These are phyloP conservation scores for Bergia puertoricense DNA, from an alignment of 92 coral and sea anemone genomes.

Conservation along the genomic window DNA sequence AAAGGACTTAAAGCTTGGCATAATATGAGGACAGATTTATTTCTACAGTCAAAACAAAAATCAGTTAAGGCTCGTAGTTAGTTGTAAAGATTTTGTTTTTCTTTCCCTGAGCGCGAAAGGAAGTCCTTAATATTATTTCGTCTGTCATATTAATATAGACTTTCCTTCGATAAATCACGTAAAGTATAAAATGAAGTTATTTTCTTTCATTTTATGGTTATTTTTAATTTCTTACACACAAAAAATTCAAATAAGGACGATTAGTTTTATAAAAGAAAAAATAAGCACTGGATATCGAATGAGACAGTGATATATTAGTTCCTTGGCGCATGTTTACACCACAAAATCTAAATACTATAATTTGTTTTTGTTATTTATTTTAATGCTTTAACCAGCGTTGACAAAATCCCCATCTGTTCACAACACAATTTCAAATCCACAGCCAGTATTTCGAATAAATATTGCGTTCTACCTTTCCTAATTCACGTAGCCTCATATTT, in stretches of 20 bases:
- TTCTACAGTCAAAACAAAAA: neutral
- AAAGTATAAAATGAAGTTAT: too few relatives aligned
- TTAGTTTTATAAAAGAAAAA: neutral
- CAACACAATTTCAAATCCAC: neutral
- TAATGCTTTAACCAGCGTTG: slow-evolving; percentile 19
- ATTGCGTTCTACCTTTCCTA: neutral
- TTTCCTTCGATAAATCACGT: neutral
- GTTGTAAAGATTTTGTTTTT: neutral
- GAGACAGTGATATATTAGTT: neutral
- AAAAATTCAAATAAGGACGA: neutral
- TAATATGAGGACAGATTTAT: too few relatives aligned
- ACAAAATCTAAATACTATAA: slow-evolving; percentile 16
- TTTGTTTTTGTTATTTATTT: slow-evolving; percentile 18
- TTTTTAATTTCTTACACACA: neutral
- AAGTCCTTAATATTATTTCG: neutral
- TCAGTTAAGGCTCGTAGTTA: neutral
- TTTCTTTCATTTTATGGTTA: neutral
- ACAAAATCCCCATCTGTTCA: neutral
- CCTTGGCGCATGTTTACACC: slow-evolving; percentile 3
- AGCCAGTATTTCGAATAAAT: neutral
- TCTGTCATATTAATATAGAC: neutral
- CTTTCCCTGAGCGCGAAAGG: neutral
- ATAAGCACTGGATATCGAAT: neutral
- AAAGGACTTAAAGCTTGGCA: too few relatives aligned
- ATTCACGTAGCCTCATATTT: neutral